Evolutionary conservation across 2,113 vertebrate genomes (phyloP).

Genomic region (Calidris pugnax): DNA sequence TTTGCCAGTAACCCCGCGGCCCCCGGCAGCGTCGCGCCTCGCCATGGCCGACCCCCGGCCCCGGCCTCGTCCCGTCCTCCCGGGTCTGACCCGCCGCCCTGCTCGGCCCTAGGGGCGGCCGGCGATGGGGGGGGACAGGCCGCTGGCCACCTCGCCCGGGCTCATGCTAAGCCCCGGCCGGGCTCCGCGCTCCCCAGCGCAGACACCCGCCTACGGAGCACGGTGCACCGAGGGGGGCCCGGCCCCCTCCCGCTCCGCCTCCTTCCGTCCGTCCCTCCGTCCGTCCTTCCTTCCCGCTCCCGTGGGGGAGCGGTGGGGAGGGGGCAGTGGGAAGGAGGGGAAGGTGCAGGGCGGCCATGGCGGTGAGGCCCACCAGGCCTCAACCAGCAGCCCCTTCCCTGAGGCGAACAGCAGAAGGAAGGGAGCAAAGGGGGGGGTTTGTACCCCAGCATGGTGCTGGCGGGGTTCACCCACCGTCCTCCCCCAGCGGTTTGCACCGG

Average conservation of each 20-base stretch:
- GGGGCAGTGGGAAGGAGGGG: neutral
- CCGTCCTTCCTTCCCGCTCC: neutral
- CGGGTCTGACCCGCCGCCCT: no score
- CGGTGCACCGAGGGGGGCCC: constrained; percentile 6
- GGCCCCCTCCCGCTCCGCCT: constrained; percentile 7
- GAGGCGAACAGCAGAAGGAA: neutral
- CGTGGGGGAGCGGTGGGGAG: neutral
- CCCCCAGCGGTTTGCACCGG: neutral
- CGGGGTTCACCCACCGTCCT: rapidly evolving
- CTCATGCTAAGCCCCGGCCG: no score
- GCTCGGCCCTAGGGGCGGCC: no score
- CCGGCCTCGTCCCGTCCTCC: no score
- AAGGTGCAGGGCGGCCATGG: neutral
- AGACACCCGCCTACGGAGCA: constrained; percentile 64
- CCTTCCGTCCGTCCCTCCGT: neutral
- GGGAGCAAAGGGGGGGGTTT: neutral
- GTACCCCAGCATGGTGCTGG: neutral
- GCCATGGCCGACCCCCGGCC: no score
- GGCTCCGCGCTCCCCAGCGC: no score
- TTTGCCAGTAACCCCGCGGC: neutral
- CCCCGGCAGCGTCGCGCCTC: no score
- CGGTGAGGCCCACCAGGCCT: no score
- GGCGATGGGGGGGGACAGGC: no score
- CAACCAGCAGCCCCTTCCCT: no score
- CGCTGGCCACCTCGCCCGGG: no score